Percentiles rank a stretch among this genome's conserved stretches.
These are phyloP conservation scores for Aplodontia rufa DNA, from an alignment of 2,113 vertebrate genomes.

Conservation along the genomic window DNA sequence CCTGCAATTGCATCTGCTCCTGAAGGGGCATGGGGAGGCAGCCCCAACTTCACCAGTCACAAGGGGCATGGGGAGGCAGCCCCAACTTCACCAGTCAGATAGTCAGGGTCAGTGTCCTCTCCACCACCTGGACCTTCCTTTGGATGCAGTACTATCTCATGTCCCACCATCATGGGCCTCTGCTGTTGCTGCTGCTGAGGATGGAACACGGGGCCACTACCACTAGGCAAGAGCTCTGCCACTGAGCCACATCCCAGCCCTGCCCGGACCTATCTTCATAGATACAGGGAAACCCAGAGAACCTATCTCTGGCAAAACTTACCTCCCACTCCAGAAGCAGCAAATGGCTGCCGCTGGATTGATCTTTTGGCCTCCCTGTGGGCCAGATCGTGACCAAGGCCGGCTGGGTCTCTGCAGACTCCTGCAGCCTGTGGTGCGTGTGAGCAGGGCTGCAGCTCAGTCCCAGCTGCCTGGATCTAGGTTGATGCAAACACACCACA, in stretches of 20 bases:
- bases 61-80: not conserved
- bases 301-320: not conserved
- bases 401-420: not conserved
- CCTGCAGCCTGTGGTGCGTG: too few species aligned
- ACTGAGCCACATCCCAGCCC: too few species aligned
- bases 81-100: not conserved
- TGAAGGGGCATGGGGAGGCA: rapidly evolving
- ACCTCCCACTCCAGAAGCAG: not conserved
- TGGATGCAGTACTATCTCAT: too few species aligned
- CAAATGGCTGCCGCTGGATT: not conserved
- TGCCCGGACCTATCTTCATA: too few species aligned
- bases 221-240: too few species aligned
- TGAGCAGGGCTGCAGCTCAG: not conserved
- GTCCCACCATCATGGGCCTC: not conserved
- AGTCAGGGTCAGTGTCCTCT: not conserved
- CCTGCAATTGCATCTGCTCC: not conserved
- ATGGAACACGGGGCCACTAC: too few species aligned
- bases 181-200: too few species aligned
- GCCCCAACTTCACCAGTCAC: too few species aligned
- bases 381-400: rapidly evolving
- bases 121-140: not conserved
- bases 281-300: not conserved
- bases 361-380: not conserved
- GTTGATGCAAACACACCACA: too few species aligned
- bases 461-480: too few species aligned